phyloP scores from a whole-genome alignment of 53 echinoderm and acorn worm genomes.

The Glandiceps talaboti region DNA sequence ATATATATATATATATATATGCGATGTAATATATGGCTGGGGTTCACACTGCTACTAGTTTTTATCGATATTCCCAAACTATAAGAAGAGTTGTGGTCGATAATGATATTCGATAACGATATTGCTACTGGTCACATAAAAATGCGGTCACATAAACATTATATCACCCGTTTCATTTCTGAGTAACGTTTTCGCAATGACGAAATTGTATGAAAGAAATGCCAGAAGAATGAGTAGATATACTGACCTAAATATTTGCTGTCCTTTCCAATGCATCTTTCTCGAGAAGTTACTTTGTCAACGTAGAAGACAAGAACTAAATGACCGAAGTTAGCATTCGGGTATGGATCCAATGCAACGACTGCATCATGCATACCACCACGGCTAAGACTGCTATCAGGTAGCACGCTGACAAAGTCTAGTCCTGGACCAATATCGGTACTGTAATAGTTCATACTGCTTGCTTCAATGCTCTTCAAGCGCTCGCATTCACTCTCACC shows the following conservation, averaged over 20 bases:
- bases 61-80: no score
- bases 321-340: conserved; percentile 77
- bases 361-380: conserved; percentile 80
- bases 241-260: conserved; percentile 72
- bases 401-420: conserved; percentile 19
- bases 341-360: conserved; percentile 69
- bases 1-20: no score
- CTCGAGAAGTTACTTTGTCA: conserved; percentile 50
- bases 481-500: conserved; percentile 48
- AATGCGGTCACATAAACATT: no score
- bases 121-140: no score
- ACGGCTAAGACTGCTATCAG: conserved; percentile 68
- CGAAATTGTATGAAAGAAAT: no score
- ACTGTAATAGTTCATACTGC: neutral
- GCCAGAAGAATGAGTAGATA: no score
- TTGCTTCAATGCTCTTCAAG: conserved; percentile 9
- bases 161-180: no score
- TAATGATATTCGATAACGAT: no score
- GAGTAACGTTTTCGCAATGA: no score
- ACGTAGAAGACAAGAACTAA: conserved; percentile 75
- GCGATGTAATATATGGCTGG: no score
- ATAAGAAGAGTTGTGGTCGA: no score
- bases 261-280: conserved; percentile 39
- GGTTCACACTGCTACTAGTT: no score
- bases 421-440: neutral